Evolutionary conservation across 2,888 invertebrate genomes (phyloP).

Genomic region (Eupithecia dodoneata): DNA sequence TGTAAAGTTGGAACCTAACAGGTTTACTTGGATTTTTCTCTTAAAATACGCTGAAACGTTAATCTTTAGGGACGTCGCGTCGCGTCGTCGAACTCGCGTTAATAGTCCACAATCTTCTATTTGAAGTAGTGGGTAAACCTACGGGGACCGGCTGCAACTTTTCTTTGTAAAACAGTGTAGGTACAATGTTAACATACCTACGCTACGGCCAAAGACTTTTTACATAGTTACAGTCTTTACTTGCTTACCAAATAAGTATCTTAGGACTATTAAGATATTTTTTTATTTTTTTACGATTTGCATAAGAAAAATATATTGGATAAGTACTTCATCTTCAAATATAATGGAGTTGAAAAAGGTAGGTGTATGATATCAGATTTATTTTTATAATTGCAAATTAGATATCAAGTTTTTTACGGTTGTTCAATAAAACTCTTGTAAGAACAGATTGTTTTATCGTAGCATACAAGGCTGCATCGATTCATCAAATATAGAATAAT

Average conservation of each 20-base stretch:
- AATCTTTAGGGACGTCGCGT: conserved; percentile 51
- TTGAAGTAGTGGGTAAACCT: conserved; percentile 58
- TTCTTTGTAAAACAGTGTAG: background rate
- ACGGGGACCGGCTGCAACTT: conserved; percentile 43
- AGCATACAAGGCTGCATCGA: too few species aligned
- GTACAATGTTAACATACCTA: background rate
- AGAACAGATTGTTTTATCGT: too few species aligned
- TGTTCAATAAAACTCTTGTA: too few species aligned
- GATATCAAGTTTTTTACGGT: too few species aligned
- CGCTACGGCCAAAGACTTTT: background rate
- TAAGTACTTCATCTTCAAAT: background rate
- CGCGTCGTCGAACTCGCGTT: conserved; percentile 49
- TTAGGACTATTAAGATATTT: too few species aligned
- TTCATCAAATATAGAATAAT: too few species aligned
- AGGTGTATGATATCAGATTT: background rate
- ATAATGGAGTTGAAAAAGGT: background rate
- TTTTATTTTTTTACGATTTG: too few species aligned
- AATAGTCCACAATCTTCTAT: conserved; percentile 67
- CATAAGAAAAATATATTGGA: background rate
- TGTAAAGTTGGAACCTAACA: conserved; percentile 47
- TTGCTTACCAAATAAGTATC: background rate
- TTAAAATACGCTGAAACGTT: conserved; percentile 49
- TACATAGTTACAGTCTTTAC: background rate
- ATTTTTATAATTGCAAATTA: background rate
- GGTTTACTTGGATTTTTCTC: conserved; percentile 51